A percentile compares a stretch with the other conserved stretches of the same genome.
These are phyloP conservation scores for Bradynema listronoti DNA, from an alignment of 1,140 invertebrate genomes.

Conservation along the genomic window DNA sequence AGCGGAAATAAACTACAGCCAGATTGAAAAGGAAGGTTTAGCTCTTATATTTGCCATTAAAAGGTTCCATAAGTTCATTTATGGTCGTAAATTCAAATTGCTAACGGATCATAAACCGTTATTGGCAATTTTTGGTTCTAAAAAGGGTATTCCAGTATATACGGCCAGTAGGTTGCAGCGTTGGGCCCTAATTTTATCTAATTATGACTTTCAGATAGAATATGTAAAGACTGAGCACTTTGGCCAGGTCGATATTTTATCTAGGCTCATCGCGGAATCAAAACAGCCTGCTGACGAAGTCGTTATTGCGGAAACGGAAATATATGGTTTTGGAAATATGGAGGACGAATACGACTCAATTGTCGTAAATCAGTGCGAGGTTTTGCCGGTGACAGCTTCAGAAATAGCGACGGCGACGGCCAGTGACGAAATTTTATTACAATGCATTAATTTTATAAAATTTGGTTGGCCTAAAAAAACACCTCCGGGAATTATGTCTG, in stretches of 20 bases:
- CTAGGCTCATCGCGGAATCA: constrained; percentile 11
- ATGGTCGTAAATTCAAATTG: constrained; percentile 15
- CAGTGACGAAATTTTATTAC: background rate
- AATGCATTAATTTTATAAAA: background rate
- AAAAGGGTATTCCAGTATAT: constrained; percentile 20
- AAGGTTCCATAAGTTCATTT: constrained; percentile 16
- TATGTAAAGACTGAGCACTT: constrained; percentile 14
- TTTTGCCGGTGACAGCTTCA: background rate
- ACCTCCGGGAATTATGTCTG: too few species aligned
- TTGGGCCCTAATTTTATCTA: constrained; percentile 15
- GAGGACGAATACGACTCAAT: constrained; percentile 6
- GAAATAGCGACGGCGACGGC: background rate
- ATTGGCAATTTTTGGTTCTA: constrained; percentile 18
- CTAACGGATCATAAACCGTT: constrained; percentile 21
- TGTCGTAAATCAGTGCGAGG: background rate
- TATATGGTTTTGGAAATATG: too few species aligned
- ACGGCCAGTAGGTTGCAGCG: constrained; percentile 14
- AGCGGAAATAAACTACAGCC: constrained; percentile 60
- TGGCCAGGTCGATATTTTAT: constrained; percentile 15
- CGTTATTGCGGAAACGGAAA: constrained; percentile 11
- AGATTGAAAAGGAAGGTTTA: constrained; percentile 62
- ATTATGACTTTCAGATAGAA: constrained; percentile 15
- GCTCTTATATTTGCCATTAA: constrained; percentile 17
- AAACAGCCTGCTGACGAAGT: background rate
- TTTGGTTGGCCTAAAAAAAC: background rate